A percentile compares a stretch with the other conserved stretches of the same genome.
Conservation (phyloP, 2,888 invertebrate species). For the Drosophila phalerata region DNA sequence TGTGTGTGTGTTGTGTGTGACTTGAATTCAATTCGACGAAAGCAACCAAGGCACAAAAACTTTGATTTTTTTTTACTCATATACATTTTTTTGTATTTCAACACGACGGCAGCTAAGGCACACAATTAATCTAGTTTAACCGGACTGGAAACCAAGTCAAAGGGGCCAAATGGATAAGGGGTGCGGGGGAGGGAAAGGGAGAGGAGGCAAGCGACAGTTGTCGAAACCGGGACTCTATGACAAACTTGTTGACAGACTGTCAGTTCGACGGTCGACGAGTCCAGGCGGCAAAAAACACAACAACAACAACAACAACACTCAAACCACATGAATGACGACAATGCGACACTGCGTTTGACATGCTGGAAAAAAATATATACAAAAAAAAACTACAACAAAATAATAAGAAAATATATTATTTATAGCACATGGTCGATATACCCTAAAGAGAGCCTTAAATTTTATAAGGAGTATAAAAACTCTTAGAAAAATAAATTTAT, state of each 20-base stretch:
- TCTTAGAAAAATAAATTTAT: neutral
- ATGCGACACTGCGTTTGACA: constrained; percentile 17
- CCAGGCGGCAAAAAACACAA: constrained; percentile 5
- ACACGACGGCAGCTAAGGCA: constrained; percentile 55
- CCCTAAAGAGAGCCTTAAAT: neutral
- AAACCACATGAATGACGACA: constrained; percentile 20
- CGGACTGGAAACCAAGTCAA: constrained; percentile 70
- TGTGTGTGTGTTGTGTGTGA: too few species aligned
- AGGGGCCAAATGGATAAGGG: constrained; percentile 26
- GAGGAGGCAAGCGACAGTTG: constrained; percentile 24
- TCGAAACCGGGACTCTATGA: constrained; percentile 61
- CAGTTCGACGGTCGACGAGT: constrained; percentile 34
- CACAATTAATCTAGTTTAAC: constrained; percentile 82
- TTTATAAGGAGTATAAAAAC: neutral
- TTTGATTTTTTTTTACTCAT: constrained; percentile 15
- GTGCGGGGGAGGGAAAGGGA: constrained; percentile 5
- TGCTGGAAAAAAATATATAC: constrained; percentile 1
- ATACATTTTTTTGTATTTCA: constrained; percentile 38
- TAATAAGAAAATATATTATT: neutral
- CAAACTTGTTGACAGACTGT: constrained; percentile 75
- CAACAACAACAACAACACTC: neutral
- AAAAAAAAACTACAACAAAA: neutral
- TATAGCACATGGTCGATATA: constrained; percentile 2
- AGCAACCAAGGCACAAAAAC: constrained; percentile 42
- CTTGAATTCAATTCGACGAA: constrained; percentile 63